Evolutionary conservation across 2,113 vertebrate genomes (phyloP), one percentile per base, ranked within the genome.

Genomic region (Prionailurus bengalensis): DNA sequence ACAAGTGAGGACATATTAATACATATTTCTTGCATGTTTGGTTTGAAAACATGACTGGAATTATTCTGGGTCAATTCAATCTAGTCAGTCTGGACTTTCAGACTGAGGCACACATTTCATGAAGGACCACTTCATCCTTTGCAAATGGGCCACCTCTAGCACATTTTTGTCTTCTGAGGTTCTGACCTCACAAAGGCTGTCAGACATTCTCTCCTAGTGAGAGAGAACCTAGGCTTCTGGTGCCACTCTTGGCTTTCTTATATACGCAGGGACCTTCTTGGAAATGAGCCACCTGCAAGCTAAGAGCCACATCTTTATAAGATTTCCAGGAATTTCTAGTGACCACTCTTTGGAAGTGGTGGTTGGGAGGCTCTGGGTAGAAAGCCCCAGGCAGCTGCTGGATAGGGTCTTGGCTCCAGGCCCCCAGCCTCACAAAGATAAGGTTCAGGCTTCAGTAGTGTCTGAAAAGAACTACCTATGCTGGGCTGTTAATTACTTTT

Each of bases 301-400:
- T 8, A 2, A 66, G 80, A 25, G 31, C n/a, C 13, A 6, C 19
- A 2, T 10, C 21, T 39, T 14, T 17, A 12, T 14, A 8, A 68
- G 5, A 2, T 85, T 61, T 71, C 33, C 1, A 25, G 61, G 61
- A 63, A 25, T 55, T 61, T 29, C 68, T 71, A 0, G 10, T 12
- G 31, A 23, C 55, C 29, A 51, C 15, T 23, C 65, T 4, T 48
- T 9, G n/a, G 63, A 85, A 7, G 7, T 55, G 27, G 6, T 33
- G 3, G 2, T 48, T 15, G 5, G 11, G 6, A 31, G 21, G n/a
- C 4, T 3, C 2, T 45, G 4, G 33, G 48, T 14, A 0, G 31
- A 58, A 68, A 68, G 10, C 5, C 12, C 15, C 19, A 31, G 51
- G 12, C 19, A 53, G 27, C 39, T 70, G 33, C 25, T 87, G 55